Conservation (phyloP, 23 tunicate genomes). For the Halocynthia aurantium region DNA sequence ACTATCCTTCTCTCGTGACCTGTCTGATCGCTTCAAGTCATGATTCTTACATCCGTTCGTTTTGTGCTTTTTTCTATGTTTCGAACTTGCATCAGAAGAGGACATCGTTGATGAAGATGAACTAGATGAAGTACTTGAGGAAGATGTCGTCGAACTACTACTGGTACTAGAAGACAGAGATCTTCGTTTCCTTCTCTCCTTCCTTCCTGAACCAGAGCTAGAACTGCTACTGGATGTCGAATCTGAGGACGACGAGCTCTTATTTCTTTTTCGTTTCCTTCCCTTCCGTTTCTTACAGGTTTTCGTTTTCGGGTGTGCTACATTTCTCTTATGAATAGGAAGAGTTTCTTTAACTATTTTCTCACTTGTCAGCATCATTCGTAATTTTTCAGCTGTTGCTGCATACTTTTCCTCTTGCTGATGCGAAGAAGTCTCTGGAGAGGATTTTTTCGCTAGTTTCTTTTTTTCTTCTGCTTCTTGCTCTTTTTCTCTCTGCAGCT, state of each 20-base stretch:
- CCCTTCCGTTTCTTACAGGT: not conserved
- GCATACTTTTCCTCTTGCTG: not conserved
- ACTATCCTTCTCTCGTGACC: not conserved
- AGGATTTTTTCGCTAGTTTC: slow-evolving; percentile 16
- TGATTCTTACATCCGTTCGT: not conserved
- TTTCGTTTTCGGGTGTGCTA: not conserved
- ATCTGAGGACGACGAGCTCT: not conserved
- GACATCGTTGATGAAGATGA: slow-evolving; percentile 8
- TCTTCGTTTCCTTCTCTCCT: slow-evolving; percentile 2
- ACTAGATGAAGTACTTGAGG: slow-evolving; percentile 19
- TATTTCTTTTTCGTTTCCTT: not conserved
- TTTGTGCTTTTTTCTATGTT: not conserved
- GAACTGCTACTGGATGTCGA: slow-evolving; percentile 2
- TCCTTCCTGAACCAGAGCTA: not conserved
- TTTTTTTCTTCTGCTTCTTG: slow-evolving; percentile 13
- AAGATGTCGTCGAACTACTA: slow-evolving; percentile 3
- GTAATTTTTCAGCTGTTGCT: slow-evolving; percentile 43
- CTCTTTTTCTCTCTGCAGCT: slow-evolving; percentile 7
- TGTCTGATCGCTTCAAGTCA: not conserved
- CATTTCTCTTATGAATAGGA: not conserved
- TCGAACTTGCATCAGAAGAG: slow-evolving; percentile 17
- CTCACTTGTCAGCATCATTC: slow-evolving; percentile 40
- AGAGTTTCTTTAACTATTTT: slow-evolving; percentile 2
- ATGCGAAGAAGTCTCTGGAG: not conserved
- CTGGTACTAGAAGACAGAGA: not conserved